These are phyloP conservation scores for Tachysurus vachellii DNA, from an alignment of 2,113 vertebrate genomes.

Conservation along the genomic window DNA sequence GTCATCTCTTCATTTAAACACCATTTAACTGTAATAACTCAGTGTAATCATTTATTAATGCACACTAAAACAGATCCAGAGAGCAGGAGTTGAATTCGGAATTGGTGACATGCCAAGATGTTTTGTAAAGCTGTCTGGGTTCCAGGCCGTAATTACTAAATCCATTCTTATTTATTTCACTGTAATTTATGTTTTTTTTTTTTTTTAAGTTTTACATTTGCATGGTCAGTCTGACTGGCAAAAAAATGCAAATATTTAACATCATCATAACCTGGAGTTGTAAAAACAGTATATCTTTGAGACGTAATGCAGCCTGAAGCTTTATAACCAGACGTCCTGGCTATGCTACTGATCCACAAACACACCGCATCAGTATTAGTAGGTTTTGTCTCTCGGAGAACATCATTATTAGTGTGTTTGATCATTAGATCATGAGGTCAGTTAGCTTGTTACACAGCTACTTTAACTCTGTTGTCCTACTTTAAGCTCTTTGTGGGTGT, in stretches of 20 bases:
- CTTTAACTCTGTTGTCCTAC: constrained; percentile 1
- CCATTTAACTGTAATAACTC: not conserved
- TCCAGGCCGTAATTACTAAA: not conserved
- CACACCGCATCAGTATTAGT: constrained; percentile 18
- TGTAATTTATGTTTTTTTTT: not conserved
- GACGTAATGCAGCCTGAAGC: not conserved
- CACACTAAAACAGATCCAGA: not conserved
- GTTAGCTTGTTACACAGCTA: constrained; percentile 26
- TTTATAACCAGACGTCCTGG: not conserved
- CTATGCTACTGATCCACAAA: not conserved
- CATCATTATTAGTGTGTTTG: constrained; percentile 33
- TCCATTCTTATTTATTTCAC: not conserved
- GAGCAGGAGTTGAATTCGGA: not conserved
- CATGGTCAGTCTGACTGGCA: not conserved
- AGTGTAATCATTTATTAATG: not conserved
- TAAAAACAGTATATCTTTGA: not conserved
- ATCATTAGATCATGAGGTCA: constrained; percentile 34
- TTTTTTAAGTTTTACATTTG: not conserved
- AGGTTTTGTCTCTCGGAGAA: not conserved
- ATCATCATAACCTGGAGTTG: not conserved
- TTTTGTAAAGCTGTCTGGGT: not conserved
- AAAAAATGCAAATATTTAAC: not conserved
- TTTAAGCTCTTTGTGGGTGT: constrained; percentile 26
- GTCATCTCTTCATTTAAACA: not conserved
- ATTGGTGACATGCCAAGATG: not conserved